Conservation (phyloP, 2,113 vertebrate genomes). For the Bubo scandiacus region DNA sequence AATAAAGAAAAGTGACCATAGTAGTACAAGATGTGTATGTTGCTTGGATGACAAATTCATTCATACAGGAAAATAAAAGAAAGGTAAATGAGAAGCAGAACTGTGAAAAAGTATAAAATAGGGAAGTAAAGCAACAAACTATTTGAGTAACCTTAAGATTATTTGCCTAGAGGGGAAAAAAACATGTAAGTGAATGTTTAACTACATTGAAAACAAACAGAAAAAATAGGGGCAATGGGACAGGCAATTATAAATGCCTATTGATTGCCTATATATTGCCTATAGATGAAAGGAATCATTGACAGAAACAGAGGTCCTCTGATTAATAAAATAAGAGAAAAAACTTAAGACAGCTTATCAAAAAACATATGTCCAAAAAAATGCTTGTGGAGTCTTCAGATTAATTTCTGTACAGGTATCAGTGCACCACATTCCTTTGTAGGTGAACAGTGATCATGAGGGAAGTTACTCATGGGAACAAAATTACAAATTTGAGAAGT, state of each 20-base stretch:
- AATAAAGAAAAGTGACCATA: background rate
- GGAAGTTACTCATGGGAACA: background rate
- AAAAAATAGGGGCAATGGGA: background rate
- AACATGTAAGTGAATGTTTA: background rate
- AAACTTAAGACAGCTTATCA: background rate
- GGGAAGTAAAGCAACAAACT: background rate
- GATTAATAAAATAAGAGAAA: background rate
- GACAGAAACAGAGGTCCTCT: background rate
- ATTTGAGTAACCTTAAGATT: background rate
- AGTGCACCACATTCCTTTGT: background rate
- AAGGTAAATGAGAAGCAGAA: background rate
- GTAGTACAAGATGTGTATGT: background rate
- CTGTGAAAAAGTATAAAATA: background rate
- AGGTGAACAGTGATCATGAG: background rate
- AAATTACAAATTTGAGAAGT: background rate
- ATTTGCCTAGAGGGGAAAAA: background rate
- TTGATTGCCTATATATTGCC: background rate
- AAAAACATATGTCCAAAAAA: background rate
- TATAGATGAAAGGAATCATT: background rate
- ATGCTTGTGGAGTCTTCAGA: background rate
- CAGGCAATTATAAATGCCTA: background rate
- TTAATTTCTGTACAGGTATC: background rate
- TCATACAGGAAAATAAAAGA: background rate
- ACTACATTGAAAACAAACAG: background rate
- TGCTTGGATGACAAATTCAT: background rate